Evolutionary conservation across 2,888 invertebrate species (phyloP).

Genomic region (Noctua janthe): DNA sequence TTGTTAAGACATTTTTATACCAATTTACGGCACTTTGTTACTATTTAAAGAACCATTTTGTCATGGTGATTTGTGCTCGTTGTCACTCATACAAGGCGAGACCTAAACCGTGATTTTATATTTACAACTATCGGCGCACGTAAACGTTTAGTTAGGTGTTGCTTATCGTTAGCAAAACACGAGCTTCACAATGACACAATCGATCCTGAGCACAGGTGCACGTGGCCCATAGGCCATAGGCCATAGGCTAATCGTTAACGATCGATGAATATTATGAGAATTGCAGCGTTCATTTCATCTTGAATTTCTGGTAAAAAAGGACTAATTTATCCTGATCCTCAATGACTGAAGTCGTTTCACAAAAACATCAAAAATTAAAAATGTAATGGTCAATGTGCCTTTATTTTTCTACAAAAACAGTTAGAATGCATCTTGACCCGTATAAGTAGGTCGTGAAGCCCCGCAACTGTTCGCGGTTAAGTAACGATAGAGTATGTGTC

Average conservation of each 20-base stretch:
- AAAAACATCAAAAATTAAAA: no score
- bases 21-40: neutral
- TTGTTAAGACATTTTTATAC: neutral
- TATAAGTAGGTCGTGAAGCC: conserved; percentile 37
- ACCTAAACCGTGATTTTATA: neutral
- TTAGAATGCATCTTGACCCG: conserved; percentile 11
- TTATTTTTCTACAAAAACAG: neutral
- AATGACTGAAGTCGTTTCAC: no score
- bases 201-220: neutral
- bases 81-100: neutral
- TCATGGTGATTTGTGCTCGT: neutral
- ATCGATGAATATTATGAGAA: neutral
- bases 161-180: neutral
- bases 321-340: neutral
- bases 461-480: neutral
- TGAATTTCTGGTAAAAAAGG: neutral
- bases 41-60: neutral
- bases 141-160: neutral
- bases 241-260: neutral
- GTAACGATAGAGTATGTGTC: neutral
- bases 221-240: neutral
- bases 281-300: neutral
- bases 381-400: no score
- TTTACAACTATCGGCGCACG: neutral
- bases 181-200: neutral